A percentile compares a stretch with the other conserved stretches of the same genome.
phyloP scores from a whole-genome alignment of 2,888 invertebrate genomes.

The Mythimna lalbum region DNA sequence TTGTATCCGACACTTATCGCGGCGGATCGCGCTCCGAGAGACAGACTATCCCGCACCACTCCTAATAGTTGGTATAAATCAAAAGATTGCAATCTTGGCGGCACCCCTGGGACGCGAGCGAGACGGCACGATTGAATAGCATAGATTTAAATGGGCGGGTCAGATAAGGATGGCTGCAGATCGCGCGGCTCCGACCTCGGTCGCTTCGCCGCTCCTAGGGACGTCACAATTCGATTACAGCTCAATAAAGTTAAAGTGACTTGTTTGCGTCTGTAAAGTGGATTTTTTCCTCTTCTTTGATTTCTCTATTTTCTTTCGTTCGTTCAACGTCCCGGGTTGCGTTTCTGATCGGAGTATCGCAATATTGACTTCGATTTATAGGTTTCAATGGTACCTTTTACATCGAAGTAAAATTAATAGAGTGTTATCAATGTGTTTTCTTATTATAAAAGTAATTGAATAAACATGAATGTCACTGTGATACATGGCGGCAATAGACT shows the following conservation, averaged over 20 bases:
- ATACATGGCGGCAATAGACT: not conserved
- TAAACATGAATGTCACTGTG: conserved; percentile 5
- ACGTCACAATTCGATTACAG: conserved; percentile 91
- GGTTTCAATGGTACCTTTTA: conserved; percentile 32
- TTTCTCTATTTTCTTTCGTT: conserved; percentile 82
- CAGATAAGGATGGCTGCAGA: conserved; percentile 89
- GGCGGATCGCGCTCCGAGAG: conserved; percentile 83
- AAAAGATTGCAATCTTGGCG: conserved; percentile 90
- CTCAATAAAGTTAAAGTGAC: conserved; percentile 91
- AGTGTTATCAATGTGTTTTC: conserved; percentile 18
- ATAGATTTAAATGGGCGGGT: conserved; percentile 90
- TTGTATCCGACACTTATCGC: conserved; percentile 86
- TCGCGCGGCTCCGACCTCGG: conserved; percentile 81
- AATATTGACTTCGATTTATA: conserved; percentile 63
- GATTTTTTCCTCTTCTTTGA: conserved; percentile 88
- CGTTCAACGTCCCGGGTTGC: conserved; percentile 69
- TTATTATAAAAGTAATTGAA: conserved; percentile 36
- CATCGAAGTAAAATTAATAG: conserved; percentile 30
- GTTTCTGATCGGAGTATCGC: conserved; percentile 63
- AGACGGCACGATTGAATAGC: conserved; percentile 90
- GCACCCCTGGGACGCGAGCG: conserved; percentile 90
- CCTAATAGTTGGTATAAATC: conserved; percentile 91
- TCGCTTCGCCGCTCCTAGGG: conserved; percentile 82
- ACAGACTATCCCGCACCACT: conserved; percentile 88
- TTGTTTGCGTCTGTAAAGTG: conserved; percentile 90